Base-by-base conservation (phyloP, 2,797 vertebrate species). In the Notolabrus celidotus region DNA sequence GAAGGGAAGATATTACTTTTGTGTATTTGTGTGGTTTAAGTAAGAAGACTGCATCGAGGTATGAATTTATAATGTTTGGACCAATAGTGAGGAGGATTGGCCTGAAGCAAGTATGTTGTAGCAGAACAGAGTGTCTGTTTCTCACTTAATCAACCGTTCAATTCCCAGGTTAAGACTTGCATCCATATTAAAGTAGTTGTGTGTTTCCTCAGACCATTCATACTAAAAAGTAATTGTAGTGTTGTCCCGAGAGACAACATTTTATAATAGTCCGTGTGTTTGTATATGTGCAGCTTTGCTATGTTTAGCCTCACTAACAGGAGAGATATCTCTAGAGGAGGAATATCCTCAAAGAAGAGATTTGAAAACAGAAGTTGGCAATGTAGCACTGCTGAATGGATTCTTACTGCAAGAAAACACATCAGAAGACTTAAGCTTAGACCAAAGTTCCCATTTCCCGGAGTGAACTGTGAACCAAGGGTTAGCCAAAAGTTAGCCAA, bases 271-370 rank as follows among this genome's bases (percentile, higher is more conserved):
- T 20, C 41, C 3, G 0, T 41, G 9, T 19, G 25, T n/a, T n/a
- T 53, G 62, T 23, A 29, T 12, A 1, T 29, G 33, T 33, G 10
- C 2, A 29, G 47, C 31, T 55, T 29, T 14, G 38, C 23, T 41
- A 31, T 66, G 20, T 31, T 27, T 20, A 54, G 10, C 33, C 33
- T 41, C 58, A 71, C 55, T 81, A 85, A 39, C 27, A 52, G 47
- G 29, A 55, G 52, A 61, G 7, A 1, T 4, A n/a, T 7, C n/a
- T n/a, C n/a, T n/a, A n/a, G n/a, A n/a, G n/a, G n/a, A n/a, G n/a
- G n/a, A n/a, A n/a, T 34, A 41, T 63, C 43, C 50, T 77, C 38
- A 52, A 50, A 69, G 19, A 34, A 45, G 60, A 75, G 59, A 64
- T 25, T 25, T 49, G 67, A 76, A 69, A 69, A 72, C 67, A 67